Percentiles rank a stretch among this genome's conserved stretches.
Evolutionary conservation across 1,140 invertebrate species (phyloP).

Genomic region (Steinernema khuongi): DNA sequence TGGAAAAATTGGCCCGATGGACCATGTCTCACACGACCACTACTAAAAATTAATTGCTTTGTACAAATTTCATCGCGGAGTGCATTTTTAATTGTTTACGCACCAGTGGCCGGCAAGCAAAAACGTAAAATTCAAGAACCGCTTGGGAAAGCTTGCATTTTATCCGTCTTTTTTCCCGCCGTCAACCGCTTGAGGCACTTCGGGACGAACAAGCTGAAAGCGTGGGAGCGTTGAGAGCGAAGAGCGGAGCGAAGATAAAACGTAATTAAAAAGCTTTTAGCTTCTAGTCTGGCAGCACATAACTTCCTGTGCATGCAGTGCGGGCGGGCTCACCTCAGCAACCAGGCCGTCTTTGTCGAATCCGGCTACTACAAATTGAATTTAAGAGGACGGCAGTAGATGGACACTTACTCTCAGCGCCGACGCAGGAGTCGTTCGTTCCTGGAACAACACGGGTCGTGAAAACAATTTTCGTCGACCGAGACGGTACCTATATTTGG

Average conservation of each 20-base stretch:
- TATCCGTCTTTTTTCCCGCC: not conserved
- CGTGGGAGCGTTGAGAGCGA: not conserved
- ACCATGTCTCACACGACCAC: not conserved
- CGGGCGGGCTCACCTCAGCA: not conserved
- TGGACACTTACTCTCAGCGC: not conserved
- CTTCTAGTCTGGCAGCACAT: not conserved
- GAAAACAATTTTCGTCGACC: not conserved
- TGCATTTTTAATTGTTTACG: conserved; percentile 10
- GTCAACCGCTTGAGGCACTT: no score
- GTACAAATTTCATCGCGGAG: not conserved
- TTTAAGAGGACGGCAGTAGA: not conserved
- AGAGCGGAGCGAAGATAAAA: not conserved
- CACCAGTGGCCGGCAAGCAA: not conserved
- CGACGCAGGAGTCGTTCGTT: not conserved
- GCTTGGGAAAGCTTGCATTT: not conserved
- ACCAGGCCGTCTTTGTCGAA: not conserved
- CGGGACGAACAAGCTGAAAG: conserved; percentile 1
- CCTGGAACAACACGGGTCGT: not conserved
- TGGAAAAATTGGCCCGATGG: no score
- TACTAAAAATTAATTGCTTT: conserved; percentile 14
- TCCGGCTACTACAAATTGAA: not conserved
- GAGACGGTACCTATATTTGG: not conserved
- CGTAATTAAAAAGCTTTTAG: conserved; percentile 13
- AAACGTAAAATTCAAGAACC: not conserved
- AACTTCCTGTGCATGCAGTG: no score